Evolutionary conservation across 1,140 invertebrate genomes (phyloP).

Genomic region (Pomacea maculata): DNA sequence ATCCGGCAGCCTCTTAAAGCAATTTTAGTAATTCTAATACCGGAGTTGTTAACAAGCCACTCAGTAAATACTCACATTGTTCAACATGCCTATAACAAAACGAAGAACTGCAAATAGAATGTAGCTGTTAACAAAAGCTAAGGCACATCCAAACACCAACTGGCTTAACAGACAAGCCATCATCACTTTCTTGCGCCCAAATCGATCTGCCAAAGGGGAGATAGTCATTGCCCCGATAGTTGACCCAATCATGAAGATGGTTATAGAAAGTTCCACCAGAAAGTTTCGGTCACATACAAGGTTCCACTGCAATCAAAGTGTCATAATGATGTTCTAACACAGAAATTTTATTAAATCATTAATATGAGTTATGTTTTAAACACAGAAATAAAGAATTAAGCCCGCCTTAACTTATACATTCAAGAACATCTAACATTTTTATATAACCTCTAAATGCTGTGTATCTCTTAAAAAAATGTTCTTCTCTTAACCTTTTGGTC

Average conservation of each 20-base stretch:
- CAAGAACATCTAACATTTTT: too few species aligned
- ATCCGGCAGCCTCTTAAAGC: too few species aligned
- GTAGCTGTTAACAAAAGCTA: constrained; percentile 50
- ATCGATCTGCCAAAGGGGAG: constrained; percentile 84
- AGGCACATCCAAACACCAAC: constrained; percentile 45
- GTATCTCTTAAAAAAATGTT: too few species aligned
- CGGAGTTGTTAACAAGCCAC: too few species aligned
- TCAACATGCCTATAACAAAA: constrained; percentile 59
- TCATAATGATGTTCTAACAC: background rate
- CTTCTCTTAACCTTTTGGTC: too few species aligned
- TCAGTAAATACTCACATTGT: constrained; percentile 51
- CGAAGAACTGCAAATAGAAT: constrained; percentile 53
- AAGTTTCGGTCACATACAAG: constrained; percentile 58
- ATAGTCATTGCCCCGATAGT: constrained; percentile 82
- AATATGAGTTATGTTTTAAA: background rate
- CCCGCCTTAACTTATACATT: too few species aligned
- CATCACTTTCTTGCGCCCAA: constrained; percentile 56
- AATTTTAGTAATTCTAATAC: too few species aligned
- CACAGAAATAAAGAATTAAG: too few species aligned
- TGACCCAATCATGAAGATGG: constrained; percentile 85
- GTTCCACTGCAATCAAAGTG: constrained; percentile 53
- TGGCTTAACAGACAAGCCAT: constrained; percentile 61
- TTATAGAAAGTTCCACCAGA: constrained; percentile 58
- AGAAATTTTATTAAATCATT: background rate
- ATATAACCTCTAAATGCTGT: too few species aligned